A percentile compares a stretch with the other conserved stretches of the same genome.
phyloP scores from a whole-genome alignment of 2,113 vertebrate species.

The Procavia capensis region DNA sequence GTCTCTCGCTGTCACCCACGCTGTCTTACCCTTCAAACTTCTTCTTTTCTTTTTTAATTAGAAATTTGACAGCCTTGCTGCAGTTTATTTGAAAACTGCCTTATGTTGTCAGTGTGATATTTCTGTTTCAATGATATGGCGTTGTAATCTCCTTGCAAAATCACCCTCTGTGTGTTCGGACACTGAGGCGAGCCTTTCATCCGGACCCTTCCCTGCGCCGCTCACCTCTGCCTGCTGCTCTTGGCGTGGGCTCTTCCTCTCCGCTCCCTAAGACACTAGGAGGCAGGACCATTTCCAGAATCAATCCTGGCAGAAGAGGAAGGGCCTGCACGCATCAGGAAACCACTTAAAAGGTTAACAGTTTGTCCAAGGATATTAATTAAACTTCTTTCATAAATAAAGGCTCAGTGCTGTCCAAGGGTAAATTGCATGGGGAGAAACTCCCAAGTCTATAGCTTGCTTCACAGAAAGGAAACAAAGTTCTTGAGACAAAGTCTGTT shows the following conservation, averaged over 20 bases:
- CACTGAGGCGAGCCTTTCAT: not conserved
- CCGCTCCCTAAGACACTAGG: slow-evolving; percentile 62
- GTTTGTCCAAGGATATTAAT: slow-evolving; percentile 77
- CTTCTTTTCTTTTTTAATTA: not conserved
- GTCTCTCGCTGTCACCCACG: not conserved
- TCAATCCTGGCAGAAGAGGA: slow-evolving; percentile 69
- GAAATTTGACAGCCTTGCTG: slow-evolving; percentile 6
- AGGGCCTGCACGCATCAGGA: slow-evolving; percentile 66
- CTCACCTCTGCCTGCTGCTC: not conserved
- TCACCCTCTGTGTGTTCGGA: not conserved
- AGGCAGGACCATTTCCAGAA: slow-evolving; percentile 68
- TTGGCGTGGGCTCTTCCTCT: slow-evolving; percentile 17
- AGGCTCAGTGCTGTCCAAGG: slow-evolving; percentile 65
- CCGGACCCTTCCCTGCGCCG: not conserved
- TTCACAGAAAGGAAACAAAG: slow-evolving; percentile 36
- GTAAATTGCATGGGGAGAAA: slow-evolving; percentile 33
- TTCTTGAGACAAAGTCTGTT: slow-evolving; percentile 64
- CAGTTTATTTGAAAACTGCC: not conserved
- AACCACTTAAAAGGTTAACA: slow-evolving; percentile 76
- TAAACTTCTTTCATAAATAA: slow-evolving; percentile 78
- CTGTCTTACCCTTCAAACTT: not conserved
- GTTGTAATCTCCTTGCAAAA: not conserved
- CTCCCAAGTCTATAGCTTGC: slow-evolving; percentile 53
- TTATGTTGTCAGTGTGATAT: not conserved
- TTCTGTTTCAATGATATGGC: not conserved